Percentiles rank a stretch among this genome's conserved stretches.
Evolutionary conservation across 2,888 invertebrate genomes (phyloP).

Genomic region (Dynastes tityus): DNA sequence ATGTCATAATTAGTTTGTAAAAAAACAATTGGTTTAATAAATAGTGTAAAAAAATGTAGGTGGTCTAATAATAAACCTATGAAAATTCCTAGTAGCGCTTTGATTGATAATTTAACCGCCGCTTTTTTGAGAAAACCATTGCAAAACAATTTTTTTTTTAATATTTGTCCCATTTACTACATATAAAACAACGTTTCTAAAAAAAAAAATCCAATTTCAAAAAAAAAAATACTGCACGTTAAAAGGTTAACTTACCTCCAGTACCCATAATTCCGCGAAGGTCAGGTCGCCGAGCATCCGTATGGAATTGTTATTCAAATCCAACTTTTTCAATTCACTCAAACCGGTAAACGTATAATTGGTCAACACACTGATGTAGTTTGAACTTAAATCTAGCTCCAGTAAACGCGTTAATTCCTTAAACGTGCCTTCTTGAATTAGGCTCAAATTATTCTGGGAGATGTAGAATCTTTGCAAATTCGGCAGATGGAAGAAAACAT

Average conservation of each 20-base stretch:
- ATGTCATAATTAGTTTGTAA: too few species aligned
- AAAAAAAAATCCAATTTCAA: too few species aligned
- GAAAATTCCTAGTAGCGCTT: too few species aligned
- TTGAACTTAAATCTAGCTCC: constrained; percentile 86
- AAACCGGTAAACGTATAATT: constrained; percentile 86
- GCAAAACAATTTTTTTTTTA: too few species aligned
- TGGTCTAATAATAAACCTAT: too few species aligned
- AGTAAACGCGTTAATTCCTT: constrained; percentile 81
- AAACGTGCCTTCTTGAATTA: constrained; percentile 89
- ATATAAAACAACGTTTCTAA: too few species aligned
- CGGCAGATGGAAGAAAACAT: constrained; percentile 83
- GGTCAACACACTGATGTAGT: constrained; percentile 83
- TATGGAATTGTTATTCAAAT: constrained; percentile 83
- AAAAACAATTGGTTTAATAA: too few species aligned
- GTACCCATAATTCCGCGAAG: constrained; percentile 84
- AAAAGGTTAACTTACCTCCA: constrained; percentile 70
- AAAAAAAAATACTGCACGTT: too few species aligned
- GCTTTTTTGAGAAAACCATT: too few species aligned
- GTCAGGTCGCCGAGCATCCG: constrained; percentile 85
- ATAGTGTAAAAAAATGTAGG: too few species aligned
- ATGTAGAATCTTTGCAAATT: constrained; percentile 83
- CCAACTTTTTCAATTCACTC: constrained; percentile 81
- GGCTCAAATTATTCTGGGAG: constrained; percentile 89
- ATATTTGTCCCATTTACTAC: too few species aligned
- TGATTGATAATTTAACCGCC: too few species aligned